phyloP scores from a whole-genome alignment of 2,113 vertebrate species.

The Sceloporus undulatus region DNA sequence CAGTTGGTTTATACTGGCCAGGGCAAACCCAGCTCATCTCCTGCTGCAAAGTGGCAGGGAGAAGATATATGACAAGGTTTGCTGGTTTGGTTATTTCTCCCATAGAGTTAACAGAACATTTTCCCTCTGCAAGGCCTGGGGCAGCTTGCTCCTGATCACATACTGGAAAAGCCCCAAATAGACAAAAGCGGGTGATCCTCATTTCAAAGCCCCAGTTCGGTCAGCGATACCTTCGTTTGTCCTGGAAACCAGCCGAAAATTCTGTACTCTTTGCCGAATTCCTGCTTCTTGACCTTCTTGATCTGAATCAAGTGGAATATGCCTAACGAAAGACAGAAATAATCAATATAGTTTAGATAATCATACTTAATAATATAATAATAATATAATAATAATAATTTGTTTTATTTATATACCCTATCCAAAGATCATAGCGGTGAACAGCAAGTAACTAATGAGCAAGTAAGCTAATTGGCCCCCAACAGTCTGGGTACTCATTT shows the following conservation, averaged over 20 bases:
- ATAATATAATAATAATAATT: too few species aligned
- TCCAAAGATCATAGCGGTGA: too few species aligned
- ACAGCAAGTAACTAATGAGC: too few species aligned
- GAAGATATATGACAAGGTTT: too few species aligned
- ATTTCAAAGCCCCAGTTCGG: neutral
- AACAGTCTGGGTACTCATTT: too few species aligned
- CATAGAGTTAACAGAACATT: too few species aligned
- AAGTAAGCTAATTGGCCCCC: neutral
- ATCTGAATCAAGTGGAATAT: conserved; percentile 84
- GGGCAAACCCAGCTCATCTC: neutral
- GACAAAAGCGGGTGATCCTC: fast-evolving
- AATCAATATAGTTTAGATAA: conserved; percentile 9
- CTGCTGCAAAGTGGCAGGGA: neutral
- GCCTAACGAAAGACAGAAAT: conserved; percentile 65
- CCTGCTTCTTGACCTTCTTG: conserved; percentile 82
- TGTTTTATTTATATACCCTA: too few species aligned
- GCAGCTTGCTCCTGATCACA: too few species aligned
- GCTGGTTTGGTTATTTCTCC: too few species aligned
- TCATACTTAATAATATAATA: neutral
- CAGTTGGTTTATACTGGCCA: neutral
- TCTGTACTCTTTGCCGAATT: conserved; percentile 80
- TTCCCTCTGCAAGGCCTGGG: fast-evolving
- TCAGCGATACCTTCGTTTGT: conserved; percentile 76
- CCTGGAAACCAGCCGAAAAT: conserved; percentile 78
- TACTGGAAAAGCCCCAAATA: neutral